Evolutionary conservation across 2,797 vertebrate species (phyloP), one percentile per base, ranked within the genome.

Genomic region (Bradypus variegatus): DNA sequence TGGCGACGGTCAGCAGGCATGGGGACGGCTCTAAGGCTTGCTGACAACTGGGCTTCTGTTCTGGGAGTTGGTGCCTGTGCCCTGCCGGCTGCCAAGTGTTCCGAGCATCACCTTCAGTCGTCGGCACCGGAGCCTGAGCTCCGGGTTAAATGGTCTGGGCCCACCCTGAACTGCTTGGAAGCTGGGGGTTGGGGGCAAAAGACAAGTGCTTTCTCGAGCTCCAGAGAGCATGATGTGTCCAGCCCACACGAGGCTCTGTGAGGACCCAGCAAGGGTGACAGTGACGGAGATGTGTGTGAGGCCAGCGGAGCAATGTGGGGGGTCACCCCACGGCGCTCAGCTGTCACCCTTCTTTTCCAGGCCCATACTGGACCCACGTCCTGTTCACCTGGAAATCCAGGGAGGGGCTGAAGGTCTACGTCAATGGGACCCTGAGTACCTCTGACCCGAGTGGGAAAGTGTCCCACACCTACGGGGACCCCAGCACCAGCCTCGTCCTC

Each of bases 311-410:
- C 27, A 14, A 10, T 5, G 1, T 0, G 2, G 2, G 33, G 16
- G 13, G 33, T 33, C 10, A 0, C 16, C 6, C 8, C 64, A 18
- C 9, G 21, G 3, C 18, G 23, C 4, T n/a, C n/a, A n/a, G n/a
- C n/a, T 45, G 41, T 45, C 41, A 45, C 2, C 4, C 86, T 60
- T 89, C 76, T 91, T 25, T 72, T 88, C 31, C 95, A 99, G 99
- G 98, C 6, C 98, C 98, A 58, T 98, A 97, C 89, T 99, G 99
- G 99, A 99, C 99, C 2, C 98, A 99, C 2, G 96, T 99, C 79
- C 98, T 99, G 67, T 99, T 99, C 92, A 99, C 99, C 0, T 99
- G 99, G 99, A 98, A 98, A 6, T 97, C 97, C 60, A 95, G 62
- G 14, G 98, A 98, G 2, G 99, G 99, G 0, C 97, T 99, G 79